phyloP scores from a whole-genome alignment of 2,888 invertebrate species.

The Trachelus iudaicus region DNA sequence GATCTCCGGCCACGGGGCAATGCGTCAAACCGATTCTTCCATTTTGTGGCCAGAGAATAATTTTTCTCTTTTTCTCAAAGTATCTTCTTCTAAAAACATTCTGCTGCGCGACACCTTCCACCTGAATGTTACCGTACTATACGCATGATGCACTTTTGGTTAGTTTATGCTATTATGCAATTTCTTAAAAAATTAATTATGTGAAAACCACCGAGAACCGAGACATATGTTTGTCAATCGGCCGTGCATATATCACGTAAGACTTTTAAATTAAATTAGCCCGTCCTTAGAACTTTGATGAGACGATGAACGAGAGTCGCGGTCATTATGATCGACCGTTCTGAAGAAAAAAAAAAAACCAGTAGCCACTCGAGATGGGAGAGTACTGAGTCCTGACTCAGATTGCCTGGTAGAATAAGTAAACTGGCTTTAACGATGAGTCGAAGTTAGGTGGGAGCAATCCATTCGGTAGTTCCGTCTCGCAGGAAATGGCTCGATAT shows the following conservation, averaged over 20 bases:
- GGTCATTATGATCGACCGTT: too few relatives aligned
- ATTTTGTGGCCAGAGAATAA: constrained; percentile 36
- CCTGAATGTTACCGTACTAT: too few relatives aligned
- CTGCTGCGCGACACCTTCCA: constrained; percentile 15
- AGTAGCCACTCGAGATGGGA: too few relatives aligned
- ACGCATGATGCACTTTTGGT: neutral
- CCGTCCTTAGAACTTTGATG: too few relatives aligned
- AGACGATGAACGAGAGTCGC: too few relatives aligned
- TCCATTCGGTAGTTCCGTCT: too few relatives aligned
- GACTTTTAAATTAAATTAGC: too few relatives aligned
- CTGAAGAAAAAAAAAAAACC: too few relatives aligned
- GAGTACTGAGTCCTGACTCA: too few relatives aligned
- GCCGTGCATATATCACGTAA: too few relatives aligned
- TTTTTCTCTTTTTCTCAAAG: constrained; percentile 1
- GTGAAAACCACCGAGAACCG: neutral
- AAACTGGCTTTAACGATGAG: constrained; percentile 1
- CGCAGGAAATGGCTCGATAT: neutral
- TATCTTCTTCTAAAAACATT: constrained; percentile 6
- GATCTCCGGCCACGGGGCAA: constrained; percentile 37
- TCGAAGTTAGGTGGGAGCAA: neutral
- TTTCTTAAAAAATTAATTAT: neutral
- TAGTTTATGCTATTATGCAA: constrained; percentile 10
- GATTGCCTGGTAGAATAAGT: too few relatives aligned
- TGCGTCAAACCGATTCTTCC: constrained; percentile 55
- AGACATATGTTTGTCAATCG: neutral